Conservation (phyloP, 1,140 invertebrate species). For the Copidosoma floridanum region DNA sequence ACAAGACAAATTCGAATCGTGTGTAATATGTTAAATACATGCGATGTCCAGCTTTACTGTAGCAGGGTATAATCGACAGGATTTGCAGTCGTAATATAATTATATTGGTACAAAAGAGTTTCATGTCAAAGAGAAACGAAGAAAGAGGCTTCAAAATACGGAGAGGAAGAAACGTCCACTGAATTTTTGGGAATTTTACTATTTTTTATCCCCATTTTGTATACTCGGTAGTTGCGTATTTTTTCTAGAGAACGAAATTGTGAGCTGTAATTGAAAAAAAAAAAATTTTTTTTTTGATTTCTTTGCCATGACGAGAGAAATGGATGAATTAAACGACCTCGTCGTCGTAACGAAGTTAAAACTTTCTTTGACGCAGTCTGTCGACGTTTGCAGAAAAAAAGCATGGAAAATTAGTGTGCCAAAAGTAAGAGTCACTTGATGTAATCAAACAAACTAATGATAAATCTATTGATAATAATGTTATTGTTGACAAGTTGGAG, state of each 20-base stretch:
- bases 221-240: neutral
- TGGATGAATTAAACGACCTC: too few relatives aligned
- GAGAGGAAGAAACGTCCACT: neutral
- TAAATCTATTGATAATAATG: slow-evolving; percentile 11
- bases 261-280: slow-evolving; percentile 7
- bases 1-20: slow-evolving; percentile 5
- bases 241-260: neutral
- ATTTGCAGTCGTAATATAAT: slow-evolving; percentile 17
- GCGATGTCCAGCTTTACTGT: slow-evolving; percentile 17
- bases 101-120: slow-evolving; percentile 21
- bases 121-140: slow-evolving; percentile 10
- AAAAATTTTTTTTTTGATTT: neutral
- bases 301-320: too few relatives aligned
- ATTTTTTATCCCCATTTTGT: slow-evolving; percentile 4
- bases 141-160: neutral
- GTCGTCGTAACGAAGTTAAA: too few relatives aligned
- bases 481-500: slow-evolving; percentile 13
- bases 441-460: neutral
- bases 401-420: too few relatives aligned
- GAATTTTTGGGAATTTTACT: neutral
- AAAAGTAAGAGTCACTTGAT: too few relatives aligned
- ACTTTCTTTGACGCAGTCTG: too few relatives aligned
- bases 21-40: slow-evolving; percentile 15
- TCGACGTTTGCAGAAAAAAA: neutral
- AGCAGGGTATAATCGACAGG: slow-evolving; percentile 25